Evolutionary conservation across 2,113 vertebrate genomes (phyloP), one percentile per base, ranked within the genome.

Genomic region (Lycaon pictus): DNA sequence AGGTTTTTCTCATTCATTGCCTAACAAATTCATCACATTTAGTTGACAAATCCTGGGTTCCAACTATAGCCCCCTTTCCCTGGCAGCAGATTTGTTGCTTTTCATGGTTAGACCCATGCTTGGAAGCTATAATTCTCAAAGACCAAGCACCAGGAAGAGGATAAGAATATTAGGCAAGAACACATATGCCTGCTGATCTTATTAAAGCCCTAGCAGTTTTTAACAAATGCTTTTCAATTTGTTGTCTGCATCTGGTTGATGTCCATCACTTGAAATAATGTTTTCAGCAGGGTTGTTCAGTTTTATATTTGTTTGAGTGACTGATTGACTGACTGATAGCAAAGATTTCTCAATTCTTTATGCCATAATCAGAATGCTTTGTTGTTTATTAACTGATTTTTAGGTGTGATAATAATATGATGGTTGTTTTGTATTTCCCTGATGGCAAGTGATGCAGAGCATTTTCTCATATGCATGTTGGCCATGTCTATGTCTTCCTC

Each of bases 271-370:
- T 93, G 10, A 91, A 93, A 95, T 86, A 63, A 4, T 77, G 23
- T 51, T 93, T 95, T 84, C 51, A 6, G 69, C 27, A 85, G n/a
- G 48, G 84, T 79, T 23, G 37, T 95, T 94, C 69, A 82, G 27
- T 89, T 69, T 95, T 86, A 25, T 62, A 86, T 11, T 63, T 90
- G 13, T 72, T 79, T 48, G 22, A 23, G 37, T 76, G 43, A 23
- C 43, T 76, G 43, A 10, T 27, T 77, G 25, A 27, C 25, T 76
- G 23, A 7, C 35, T 23, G 35, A 51, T 51, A 29, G 13, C 53
- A 43, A 77, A 83, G n/a, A 72, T 32, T 87, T 32, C 0, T 3
- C 20, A 53, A n/a, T 77, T 17, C 29, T 74, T 92, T 90, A 83
- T 63, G 27, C 11, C 17, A 65, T 74, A 83, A 72, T 9, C 37